phyloP scores from a whole-genome alignment of 1,140 invertebrate species.

The Drosophila nebulosa region DNA sequence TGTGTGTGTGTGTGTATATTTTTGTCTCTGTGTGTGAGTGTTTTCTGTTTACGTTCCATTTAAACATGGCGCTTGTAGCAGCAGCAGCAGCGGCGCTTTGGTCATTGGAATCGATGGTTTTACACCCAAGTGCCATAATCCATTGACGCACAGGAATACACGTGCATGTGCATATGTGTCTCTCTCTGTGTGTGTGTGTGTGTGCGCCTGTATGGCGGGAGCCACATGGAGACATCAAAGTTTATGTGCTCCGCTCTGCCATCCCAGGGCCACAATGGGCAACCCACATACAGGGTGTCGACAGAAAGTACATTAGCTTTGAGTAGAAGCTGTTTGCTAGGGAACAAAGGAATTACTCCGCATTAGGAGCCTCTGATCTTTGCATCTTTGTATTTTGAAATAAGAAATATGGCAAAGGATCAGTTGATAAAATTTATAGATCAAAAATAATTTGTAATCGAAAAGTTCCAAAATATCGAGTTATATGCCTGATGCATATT shows the following conservation, averaged over 20 bases:
- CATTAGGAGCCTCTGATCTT: too few relatives aligned
- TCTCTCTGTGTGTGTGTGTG: slow-evolving; percentile 34
- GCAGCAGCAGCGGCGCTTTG: slow-evolving; percentile 71
- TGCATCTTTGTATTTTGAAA: too few relatives aligned
- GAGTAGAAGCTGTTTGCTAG: too few relatives aligned
- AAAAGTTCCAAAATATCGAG: too few relatives aligned
- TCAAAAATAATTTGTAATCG: too few relatives aligned
- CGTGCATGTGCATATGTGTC: slow-evolving; percentile 24
- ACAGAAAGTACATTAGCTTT: background rate
- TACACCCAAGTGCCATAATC: slow-evolving; percentile 81
- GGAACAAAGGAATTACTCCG: too few relatives aligned
- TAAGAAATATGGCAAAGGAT: too few relatives aligned
- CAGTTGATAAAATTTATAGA: too few relatives aligned
- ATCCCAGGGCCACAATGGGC: slow-evolving; percentile 35
- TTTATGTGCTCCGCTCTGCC: slow-evolving; percentile 60
- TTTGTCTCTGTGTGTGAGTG: slow-evolving; percentile 19
- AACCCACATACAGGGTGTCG: slow-evolving; percentile 33
- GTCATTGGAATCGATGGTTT: slow-evolving; percentile 71
- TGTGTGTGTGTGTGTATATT: slow-evolving; percentile 7
- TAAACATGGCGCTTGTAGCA: slow-evolving; percentile 70
- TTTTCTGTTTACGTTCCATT: slow-evolving; percentile 66
- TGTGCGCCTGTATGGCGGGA: slow-evolving; percentile 50
- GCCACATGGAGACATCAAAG: slow-evolving; percentile 79
- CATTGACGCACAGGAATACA: slow-evolving; percentile 77
- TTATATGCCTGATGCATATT: too few relatives aligned